Conservation (phyloP, 2,888 invertebrate species). For the Pachliopta kotzebuea region DNA sequence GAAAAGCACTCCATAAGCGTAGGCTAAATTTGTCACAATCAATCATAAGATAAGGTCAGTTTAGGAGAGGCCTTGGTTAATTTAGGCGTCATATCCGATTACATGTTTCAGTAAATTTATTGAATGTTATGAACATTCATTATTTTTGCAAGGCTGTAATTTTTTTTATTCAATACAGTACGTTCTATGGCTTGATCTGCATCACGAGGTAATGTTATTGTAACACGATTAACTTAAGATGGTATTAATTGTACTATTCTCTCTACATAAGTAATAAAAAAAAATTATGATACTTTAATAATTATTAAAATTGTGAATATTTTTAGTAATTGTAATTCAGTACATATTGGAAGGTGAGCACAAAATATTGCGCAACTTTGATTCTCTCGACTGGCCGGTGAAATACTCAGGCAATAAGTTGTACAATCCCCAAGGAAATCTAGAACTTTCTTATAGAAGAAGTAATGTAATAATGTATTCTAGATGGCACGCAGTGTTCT, state of each 20-base stretch:
- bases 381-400: constrained; percentile 8
- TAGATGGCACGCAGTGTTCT: constrained; percentile 18
- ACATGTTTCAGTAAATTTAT: constrained; percentile 6
- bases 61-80: constrained; percentile 31
- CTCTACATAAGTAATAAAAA: too few relatives aligned
- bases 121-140: not conserved
- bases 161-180: too few relatives aligned
- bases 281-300: not conserved
- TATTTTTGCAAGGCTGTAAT: not conserved
- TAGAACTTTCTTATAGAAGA: constrained; percentile 25
- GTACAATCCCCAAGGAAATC: constrained; percentile 25
- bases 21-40: constrained; percentile 63
- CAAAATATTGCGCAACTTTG: constrained; percentile 16
- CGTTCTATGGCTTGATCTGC: too few relatives aligned
- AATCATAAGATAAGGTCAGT: constrained; percentile 61
- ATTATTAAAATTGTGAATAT: not conserved
- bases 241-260: too few relatives aligned
- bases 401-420: constrained; percentile 23
- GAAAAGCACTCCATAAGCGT: constrained; percentile 44
- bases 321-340: not conserved
- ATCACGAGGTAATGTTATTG: too few relatives aligned
- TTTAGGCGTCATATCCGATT: constrained; percentile 39
- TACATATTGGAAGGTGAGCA: constrained; percentile 12
- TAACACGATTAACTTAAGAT: too few relatives aligned
- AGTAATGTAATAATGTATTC: constrained; percentile 24